Percentiles rank a stretch among this genome's conserved stretches.
These are phyloP conservation scores for Chaenodraco wilsoni DNA, from an alignment of 2,797 vertebrate genomes.

Conservation along the genomic window DNA sequence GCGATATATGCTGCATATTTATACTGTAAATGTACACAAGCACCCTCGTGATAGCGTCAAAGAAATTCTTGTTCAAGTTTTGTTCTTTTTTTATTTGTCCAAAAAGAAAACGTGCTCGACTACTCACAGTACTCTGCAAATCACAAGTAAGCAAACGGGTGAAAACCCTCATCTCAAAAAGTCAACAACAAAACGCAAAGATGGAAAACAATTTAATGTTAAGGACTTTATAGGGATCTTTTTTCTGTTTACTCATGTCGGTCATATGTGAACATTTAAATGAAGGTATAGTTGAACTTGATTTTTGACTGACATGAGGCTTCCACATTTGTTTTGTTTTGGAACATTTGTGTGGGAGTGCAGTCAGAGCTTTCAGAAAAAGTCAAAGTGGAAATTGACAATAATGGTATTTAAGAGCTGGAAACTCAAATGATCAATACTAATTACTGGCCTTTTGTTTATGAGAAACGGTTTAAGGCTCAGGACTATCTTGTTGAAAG, in stretches of 20 bases:
- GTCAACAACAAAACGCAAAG: not conserved
- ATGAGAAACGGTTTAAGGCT: conserved; percentile 7
- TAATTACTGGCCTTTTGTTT: not conserved
- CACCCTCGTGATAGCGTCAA: not conserved
- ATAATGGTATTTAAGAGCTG: not conserved
- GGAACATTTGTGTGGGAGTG: too few species aligned
- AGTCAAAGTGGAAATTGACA: not conserved
- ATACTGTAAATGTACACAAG: not conserved
- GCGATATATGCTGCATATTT: not conserved
- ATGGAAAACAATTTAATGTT: not conserved
- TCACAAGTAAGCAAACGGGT: not conserved
- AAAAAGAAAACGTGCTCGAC: not conserved
- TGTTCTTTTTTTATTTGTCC: not conserved
- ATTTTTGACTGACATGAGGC: not conserved
- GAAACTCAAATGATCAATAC: not conserved
- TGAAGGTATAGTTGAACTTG: too few species aligned
- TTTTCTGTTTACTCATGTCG: too few species aligned
- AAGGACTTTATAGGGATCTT: too few species aligned
- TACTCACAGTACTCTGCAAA: not conserved
- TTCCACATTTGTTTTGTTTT: not conserved
- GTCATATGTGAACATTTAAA: too few species aligned
- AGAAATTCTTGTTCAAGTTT: not conserved
- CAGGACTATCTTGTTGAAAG: not conserved
- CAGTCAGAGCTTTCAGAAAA: not conserved
- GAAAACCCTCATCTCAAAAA: not conserved